A percentile compares a stretch with the other conserved stretches of the same genome.
Evolutionary conservation across 2,113 vertebrate genomes (phyloP).

Genomic region (Leptobrachium ailaonicum): DNA sequence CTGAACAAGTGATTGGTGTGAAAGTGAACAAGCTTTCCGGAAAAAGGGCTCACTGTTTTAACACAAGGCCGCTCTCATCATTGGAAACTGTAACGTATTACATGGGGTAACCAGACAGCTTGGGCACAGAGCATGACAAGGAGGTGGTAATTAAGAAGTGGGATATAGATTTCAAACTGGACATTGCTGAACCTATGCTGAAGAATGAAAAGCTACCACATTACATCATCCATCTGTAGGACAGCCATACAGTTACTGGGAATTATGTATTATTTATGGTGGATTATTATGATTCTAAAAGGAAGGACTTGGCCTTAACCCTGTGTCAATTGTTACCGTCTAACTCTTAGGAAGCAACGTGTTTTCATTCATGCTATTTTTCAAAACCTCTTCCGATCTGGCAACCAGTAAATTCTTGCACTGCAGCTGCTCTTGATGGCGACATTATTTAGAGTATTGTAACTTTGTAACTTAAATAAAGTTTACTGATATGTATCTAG

Average conservation of each 20-base stretch:
- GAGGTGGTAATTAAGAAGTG: constrained; percentile 52
- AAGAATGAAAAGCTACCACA: constrained; percentile 61
- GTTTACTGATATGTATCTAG: no score
- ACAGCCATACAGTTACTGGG: constrained; percentile 72
- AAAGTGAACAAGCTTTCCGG: constrained; percentile 73
- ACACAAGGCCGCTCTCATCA: constrained; percentile 71
- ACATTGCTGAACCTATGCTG: constrained; percentile 62
- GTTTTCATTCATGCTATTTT: constrained; percentile 56
- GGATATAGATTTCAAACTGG: constrained; percentile 70
- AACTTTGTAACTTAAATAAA: no score
- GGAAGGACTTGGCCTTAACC: constrained; percentile 64
- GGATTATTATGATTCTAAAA: constrained; percentile 74
- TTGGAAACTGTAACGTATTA: constrained; percentile 58
- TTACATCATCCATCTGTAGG: constrained; percentile 75
- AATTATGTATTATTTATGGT: constrained; percentile 78
- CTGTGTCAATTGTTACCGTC: constrained; percentile 50
- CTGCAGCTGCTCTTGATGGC: neutral
- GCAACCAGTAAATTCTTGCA: neutral
- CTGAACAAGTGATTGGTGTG: constrained; percentile 76
- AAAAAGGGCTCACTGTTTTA: constrained; percentile 79
- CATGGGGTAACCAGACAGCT: constrained; percentile 56
- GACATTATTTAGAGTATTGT: no score
- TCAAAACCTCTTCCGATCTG: neutral
- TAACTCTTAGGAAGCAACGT: constrained; percentile 64
- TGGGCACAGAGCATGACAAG: constrained; percentile 11